A percentile compares a stretch with the other conserved stretches of the same genome.
phyloP scores from a whole-genome alignment of 2,113 vertebrate genomes.

The Ancistrus triradiatus region DNA sequence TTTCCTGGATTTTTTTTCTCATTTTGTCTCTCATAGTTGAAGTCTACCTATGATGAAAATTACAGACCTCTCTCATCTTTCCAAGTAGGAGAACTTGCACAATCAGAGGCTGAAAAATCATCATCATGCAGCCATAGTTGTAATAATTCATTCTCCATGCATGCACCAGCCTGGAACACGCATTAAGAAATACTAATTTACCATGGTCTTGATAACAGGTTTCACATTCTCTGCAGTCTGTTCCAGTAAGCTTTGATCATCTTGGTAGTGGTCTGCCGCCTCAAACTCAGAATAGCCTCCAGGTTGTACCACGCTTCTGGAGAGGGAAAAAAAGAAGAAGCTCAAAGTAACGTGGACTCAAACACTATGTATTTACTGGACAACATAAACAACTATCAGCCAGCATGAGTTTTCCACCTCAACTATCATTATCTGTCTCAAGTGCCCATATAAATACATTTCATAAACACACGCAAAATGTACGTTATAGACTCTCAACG shows the following conservation, averaged over 20 bases:
- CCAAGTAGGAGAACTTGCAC: too few species aligned
- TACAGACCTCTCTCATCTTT: too few species aligned
- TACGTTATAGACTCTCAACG: not conserved
- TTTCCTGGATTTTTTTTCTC: too few species aligned
- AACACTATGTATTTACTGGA: slow-evolving; percentile 3
- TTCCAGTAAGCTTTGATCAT: not conserved
- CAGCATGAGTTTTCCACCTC: slow-evolving; percentile 21
- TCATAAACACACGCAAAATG: not conserved
- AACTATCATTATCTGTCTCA: slow-evolving; percentile 16
- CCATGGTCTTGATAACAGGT: not conserved
- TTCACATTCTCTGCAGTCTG: not conserved
- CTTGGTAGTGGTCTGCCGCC: not conserved
- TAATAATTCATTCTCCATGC: too few species aligned
- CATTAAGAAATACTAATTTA: not conserved
- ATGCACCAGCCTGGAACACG: not conserved
- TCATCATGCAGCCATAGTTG: too few species aligned
- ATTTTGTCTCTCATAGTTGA: too few species aligned
- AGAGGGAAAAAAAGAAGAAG: slow-evolving; percentile 19
- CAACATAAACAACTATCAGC: slow-evolving; percentile 26
- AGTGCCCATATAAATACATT: slow-evolving; percentile 7
- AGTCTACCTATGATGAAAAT: too few species aligned
- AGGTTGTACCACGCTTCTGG: slow-evolving; percentile 9
- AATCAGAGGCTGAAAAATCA: too few species aligned
- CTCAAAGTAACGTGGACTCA: not conserved
- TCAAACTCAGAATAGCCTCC: not conserved